These are phyloP conservation scores for Thryonomys swinderianus DNA, from an alignment of 2,113 vertebrate species.

Conservation along the genomic window DNA sequence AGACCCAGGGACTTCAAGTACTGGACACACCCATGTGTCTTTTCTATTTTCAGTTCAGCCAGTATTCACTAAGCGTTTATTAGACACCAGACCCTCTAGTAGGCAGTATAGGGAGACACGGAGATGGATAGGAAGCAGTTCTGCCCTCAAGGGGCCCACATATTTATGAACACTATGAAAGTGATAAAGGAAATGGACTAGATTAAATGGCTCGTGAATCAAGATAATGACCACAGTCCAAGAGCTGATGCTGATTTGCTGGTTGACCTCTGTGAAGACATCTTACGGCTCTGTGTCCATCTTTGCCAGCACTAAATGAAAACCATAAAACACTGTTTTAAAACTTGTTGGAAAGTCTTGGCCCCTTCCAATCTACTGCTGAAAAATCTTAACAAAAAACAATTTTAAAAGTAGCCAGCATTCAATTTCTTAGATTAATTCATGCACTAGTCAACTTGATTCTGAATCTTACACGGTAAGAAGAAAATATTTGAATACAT, in stretches of 20 bases:
- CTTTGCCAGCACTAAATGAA: slow-evolving; percentile 45
- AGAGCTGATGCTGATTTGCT: background rate
- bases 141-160: background rate
- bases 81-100: background rate
- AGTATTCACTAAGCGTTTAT: background rate
- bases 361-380: background rate
- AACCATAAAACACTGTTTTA: slow-evolving; percentile 17
- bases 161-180: slow-evolving; percentile 14
- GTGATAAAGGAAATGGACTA: slow-evolving; percentile 56
- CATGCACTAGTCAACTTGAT: slow-evolving; percentile 60
- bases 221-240: slow-evolving; percentile 4
- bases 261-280: slow-evolving; percentile 40
- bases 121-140: background rate
- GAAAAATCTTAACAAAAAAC: background rate
- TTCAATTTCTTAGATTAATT: slow-evolving; percentile 32
- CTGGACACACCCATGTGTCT: background rate
- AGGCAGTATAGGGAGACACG: background rate
- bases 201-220: slow-evolving; percentile 59
- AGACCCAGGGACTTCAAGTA: background rate
- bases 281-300: slow-evolving; percentile 7
- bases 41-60: background rate
- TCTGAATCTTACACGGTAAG: slow-evolving; percentile 73
- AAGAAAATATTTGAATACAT: slow-evolving; percentile 79
- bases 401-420: background rate
- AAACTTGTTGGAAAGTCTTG: slow-evolving; percentile 52